Base-by-base conservation (phyloP, 2,888 invertebrate species). In the Liodrosophila aerea region DNA sequence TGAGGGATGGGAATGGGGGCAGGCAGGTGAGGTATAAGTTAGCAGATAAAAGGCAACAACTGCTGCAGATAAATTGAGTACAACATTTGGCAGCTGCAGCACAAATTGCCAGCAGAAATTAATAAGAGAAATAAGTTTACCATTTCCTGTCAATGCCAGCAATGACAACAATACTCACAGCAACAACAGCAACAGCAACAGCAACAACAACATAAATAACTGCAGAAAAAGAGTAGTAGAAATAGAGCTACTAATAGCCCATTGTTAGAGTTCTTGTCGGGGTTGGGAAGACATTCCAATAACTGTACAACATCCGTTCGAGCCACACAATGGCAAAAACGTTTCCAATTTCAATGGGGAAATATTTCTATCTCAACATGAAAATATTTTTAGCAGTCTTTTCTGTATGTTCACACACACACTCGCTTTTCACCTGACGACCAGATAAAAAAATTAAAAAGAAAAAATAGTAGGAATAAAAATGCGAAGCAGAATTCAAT, bases 361-460 rank as follows among this genome's bases (percentile, higher is more conserved):
- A 85, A 85, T 85, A 78, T 82, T 78, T 78, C 78, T 85, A 78
- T 78, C 65, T 71, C 47, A 65, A 78, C 83, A 82, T 82, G 64
- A 78, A 85, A 85, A 78, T 82, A 82, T 78, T 71, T 68, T 77
- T 65, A 65, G 57, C 84, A 64, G 76, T 54, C 61, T 65, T 69
- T 69, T 72, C 3, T 22, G 22, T 5, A 22, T 22, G 2, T 22
- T 4, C 22, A 22, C 22, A 22, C 22, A 22, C 22, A 22, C 22
- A 2, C 22, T 4, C 5, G 22, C 69, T 76, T 65, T 60, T 69
- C 73, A 76, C 76, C 76, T 76, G 85, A 63, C 66, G 43, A 66
- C 46, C 69, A 80, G 67, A 78, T 70, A 82, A 57, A 57, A 60
- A 37, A 40, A 61, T 49, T 29, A 37, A 52, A 36, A 47, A 30